Evolutionary conservation across 2,888 invertebrate genomes (phyloP), one percentile per base, ranked within the genome.

Genomic region (Hemicrepidius hirtus): DNA sequence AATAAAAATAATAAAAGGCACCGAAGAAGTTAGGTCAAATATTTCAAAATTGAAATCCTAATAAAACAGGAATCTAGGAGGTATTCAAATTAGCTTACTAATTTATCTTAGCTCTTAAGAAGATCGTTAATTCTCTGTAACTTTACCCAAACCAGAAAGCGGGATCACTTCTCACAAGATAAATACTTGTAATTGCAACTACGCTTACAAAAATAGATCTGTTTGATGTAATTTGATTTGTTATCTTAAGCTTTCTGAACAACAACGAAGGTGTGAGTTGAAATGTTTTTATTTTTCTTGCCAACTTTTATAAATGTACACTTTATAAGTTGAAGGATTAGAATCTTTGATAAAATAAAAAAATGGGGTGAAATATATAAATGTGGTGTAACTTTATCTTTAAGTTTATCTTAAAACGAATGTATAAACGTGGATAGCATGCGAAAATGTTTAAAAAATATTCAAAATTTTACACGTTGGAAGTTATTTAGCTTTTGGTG

Each of bases 11-110:
- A n/a, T n/a, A n/a, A n/a, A n/a, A n/a, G n/a, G n/a, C n/a, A n/a
- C n/a, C n/a, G n/a, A n/a, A n/a, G n/a, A n/a, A n/a, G n/a, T n/a
- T n/a, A n/a, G n/a, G n/a, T n/a, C n/a, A n/a, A n/a, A n/a, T 55
- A 35, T 55, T 55, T 55, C 55, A 55, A 55, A 55, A 55, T 50
- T n/a, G 16, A 55, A 55, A 55, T 18, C 18, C 59, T 21, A 40
- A 40, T 35, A 20, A 40, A 40, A 18, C 13, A 10, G 62, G 62
- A 24, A 62, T 62, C 46, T 20, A 62, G 46, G 28, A 10, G 62
- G 62, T 41, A 62, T 62, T 62, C 13, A 62, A 62, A 44, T 62
- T 44, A 62, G 41, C 32, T 46, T 16, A 40, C 44, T 21, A 62
- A 62, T 62, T 62, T 62, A 40, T 62, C 44, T 59, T 21, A 12